Evolutionary conservation across 2,113 vertebrate genomes (phyloP).

Genomic region (Xerus inauris): DNA sequence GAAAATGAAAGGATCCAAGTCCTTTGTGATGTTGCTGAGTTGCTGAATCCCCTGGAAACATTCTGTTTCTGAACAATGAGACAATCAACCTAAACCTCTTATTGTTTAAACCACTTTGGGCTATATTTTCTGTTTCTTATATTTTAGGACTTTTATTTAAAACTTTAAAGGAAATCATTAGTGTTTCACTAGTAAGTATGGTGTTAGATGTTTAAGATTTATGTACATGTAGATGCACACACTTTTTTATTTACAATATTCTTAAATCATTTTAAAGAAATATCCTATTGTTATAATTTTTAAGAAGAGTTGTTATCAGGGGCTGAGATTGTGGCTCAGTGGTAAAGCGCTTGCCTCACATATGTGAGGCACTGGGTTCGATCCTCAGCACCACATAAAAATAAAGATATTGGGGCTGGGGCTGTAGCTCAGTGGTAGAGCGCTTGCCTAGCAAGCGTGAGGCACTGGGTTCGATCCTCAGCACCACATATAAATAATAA

Average conservation of each 20-base stretch:
- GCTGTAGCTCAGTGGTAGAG: too few relatives aligned
- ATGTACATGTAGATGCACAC: neutral
- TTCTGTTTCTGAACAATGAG: neutral
- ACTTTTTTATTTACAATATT: neutral
- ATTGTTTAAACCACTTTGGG: neutral
- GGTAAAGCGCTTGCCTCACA: too few relatives aligned
- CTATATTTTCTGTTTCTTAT: neutral
- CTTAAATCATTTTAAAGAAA: neutral
- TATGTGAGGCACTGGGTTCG: too few relatives aligned
- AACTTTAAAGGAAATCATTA: neutral
- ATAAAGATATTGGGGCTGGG: too few relatives aligned
- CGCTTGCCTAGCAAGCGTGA: too few relatives aligned
- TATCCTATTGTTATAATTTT: too few relatives aligned
- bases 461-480: too few relatives aligned
- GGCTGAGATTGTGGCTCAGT: too few relatives aligned
- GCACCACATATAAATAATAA: too few relatives aligned
- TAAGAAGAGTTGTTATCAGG: neutral
- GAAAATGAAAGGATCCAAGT: neutral
- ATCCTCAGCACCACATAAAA: too few relatives aligned
- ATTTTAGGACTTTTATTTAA: neutral
- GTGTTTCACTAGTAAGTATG: neutral
- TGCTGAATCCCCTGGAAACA: neutral
- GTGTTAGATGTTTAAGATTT: conserved; percentile 7
- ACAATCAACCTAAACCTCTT: neutral
- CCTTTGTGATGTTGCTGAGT: neutral